Conservation (phyloP, 2,888 invertebrate species). For the Chesias legatella region DNA sequence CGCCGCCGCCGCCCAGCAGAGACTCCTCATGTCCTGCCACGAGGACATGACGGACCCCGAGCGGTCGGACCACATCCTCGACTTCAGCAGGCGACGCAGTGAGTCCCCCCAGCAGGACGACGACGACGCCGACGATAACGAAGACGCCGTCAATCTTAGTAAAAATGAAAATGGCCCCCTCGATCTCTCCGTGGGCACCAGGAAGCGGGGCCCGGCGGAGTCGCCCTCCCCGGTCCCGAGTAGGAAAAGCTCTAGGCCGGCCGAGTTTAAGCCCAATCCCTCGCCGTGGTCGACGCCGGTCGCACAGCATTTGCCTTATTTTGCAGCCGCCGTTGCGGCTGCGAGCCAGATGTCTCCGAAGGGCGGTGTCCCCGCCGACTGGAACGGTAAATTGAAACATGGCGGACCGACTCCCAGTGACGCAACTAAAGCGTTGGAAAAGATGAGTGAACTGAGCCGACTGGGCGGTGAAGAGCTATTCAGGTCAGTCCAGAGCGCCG, state of each 20-base stretch:
- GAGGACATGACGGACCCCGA: conserved; percentile 84
- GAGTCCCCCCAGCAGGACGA: conserved; percentile 69
- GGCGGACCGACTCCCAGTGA: conserved; percentile 85
- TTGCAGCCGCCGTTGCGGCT: conserved; percentile 89
- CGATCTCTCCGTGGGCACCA: conserved; percentile 88
- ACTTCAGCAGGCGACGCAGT: conserved; percentile 89
- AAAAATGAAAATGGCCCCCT: conserved; percentile 87
- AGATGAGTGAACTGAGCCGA: conserved; percentile 94
- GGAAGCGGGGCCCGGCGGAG: conserved; percentile 86
- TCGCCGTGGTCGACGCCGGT: conserved; percentile 90
- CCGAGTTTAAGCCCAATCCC: conserved; percentile 85
- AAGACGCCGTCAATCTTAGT: conserved; percentile 86
- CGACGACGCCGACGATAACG: conserved; percentile 76
- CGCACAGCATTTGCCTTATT: conserved; percentile 89
- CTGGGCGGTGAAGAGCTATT: conserved; percentile 89
- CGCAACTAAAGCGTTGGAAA: conserved; percentile 92
- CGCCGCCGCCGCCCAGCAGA: conserved; percentile 87
- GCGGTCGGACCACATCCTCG: conserved; percentile 84
- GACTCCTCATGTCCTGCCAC: conserved; percentile 88
- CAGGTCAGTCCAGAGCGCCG: conserved; percentile 80
- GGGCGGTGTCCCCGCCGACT: conserved; percentile 81
- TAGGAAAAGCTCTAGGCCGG: conserved; percentile 83
- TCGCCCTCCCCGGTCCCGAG: conserved; percentile 81
- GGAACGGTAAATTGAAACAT: conserved; percentile 91
- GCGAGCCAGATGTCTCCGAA: conserved; percentile 86